Percentiles rank a stretch among this genome's conserved stretches.
phyloP scores from a whole-genome alignment of 2,888 invertebrate species.

The Spodoptera littoralis region DNA sequence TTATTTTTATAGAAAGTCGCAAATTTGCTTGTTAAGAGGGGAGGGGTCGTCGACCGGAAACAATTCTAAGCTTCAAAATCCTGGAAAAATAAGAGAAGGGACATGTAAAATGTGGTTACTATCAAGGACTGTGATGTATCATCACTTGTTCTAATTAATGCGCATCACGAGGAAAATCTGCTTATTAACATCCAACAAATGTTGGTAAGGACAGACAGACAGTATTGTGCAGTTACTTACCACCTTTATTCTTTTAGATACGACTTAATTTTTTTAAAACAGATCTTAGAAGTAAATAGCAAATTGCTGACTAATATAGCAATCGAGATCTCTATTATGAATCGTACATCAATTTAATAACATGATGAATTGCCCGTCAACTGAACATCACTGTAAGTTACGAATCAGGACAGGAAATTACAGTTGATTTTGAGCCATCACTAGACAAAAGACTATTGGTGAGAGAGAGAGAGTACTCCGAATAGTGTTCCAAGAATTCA shows the following conservation, averaged over 20 bases:
- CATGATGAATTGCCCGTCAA: slow-evolving; percentile 68
- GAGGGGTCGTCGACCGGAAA: slow-evolving; percentile 77
- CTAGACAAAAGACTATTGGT: slow-evolving; percentile 73
- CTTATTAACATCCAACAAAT: too few relatives aligned
- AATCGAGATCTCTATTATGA: slow-evolving; percentile 10
- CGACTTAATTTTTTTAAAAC: background rate
- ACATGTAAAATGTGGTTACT: slow-evolving; percentile 66
- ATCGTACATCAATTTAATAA: slow-evolving; percentile 33
- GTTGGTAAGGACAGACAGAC: too few relatives aligned
- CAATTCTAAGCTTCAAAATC: slow-evolving; percentile 70
- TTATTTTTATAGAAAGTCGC: slow-evolving; percentile 85
- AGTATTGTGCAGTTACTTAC: too few relatives aligned
- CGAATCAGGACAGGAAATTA: slow-evolving; percentile 75
- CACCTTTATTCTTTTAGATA: too few relatives aligned
- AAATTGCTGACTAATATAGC: slow-evolving; percentile 26
- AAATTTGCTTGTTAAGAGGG: slow-evolving; percentile 71
- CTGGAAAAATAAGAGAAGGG: slow-evolving; percentile 69
- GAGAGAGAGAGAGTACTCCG: slow-evolving; percentile 70
- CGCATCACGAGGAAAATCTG: slow-evolving; percentile 4
- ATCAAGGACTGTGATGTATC: slow-evolving; percentile 36
- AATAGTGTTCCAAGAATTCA: slow-evolving; percentile 67
- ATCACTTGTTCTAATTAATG: slow-evolving; percentile 10
- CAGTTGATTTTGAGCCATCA: slow-evolving; percentile 68
- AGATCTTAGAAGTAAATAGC: slow-evolving; percentile 19
- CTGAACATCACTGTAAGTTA: slow-evolving; percentile 59